Conservation (phyloP, 2,888 invertebrate genomes). For the Cephus rjabovi region DNA sequence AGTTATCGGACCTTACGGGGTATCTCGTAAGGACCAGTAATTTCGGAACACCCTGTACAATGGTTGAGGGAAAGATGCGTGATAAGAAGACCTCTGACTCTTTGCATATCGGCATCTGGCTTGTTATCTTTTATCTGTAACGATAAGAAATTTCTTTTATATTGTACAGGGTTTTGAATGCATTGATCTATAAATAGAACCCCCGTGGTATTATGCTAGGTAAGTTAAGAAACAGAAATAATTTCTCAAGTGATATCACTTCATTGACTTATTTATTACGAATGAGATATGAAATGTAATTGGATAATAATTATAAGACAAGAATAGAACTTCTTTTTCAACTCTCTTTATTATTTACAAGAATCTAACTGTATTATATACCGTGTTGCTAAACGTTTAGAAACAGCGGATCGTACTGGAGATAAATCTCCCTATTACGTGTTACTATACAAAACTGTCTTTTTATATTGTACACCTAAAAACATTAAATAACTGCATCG, state of each 20-base stretch:
- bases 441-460: constrained; percentile 38
- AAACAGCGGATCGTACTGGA: not conserved
- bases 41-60: not conserved
- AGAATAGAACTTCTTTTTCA: constrained; percentile 22
- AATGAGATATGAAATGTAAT: not conserved
- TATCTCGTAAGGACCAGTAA: too few species aligned
- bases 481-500: constrained; percentile 7
- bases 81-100: constrained; percentile 44
- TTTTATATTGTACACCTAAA: constrained; percentile 25
- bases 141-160: constrained; percentile 27
- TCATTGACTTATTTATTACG: not conserved
- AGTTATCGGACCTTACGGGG: too few species aligned
- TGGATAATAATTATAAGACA: not conserved
- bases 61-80: not conserved
- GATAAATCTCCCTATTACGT: not conserved
- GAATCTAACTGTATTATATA: not conserved
- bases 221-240: not conserved
- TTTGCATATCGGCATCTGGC: constrained; percentile 25
- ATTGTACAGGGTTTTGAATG: not conserved
- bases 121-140: constrained; percentile 34
- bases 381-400: not conserved
- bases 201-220: not conserved
- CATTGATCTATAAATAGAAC: not conserved
- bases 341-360: constrained; percentile 35
- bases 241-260: not conserved